These are phyloP conservation scores for Tolmerus cingulatus DNA, from an alignment of 2,888 invertebrate species.

Conservation along the genomic window DNA sequence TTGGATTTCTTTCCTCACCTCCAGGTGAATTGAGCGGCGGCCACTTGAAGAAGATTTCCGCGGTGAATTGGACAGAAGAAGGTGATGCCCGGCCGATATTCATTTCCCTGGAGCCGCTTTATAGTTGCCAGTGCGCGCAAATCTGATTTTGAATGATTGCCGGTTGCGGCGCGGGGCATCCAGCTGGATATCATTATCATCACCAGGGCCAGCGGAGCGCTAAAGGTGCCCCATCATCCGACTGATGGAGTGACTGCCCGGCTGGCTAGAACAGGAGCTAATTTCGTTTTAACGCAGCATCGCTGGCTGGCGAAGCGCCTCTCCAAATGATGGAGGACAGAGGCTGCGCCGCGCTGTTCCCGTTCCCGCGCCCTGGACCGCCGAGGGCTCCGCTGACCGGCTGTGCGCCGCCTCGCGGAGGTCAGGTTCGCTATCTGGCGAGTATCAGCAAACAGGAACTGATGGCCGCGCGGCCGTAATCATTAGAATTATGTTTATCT, in stretches of 20 bases:
- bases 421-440: background rate
- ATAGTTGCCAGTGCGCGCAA: background rate
- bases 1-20: conserved; percentile 37
- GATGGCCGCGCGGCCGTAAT: conserved; percentile 5
- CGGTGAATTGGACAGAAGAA: conserved; percentile 15
- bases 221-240: conserved; percentile 9
- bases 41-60: conserved; percentile 22
- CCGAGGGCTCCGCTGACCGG: background rate
- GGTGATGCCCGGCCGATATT: background rate
- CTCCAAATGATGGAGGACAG: background rate
- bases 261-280: conserved; percentile 25
- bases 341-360: background rate
- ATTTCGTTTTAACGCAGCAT: background rate
- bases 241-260: background rate
- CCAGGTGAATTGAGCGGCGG: conserved; percentile 5
- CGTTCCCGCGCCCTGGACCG: no score
- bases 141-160: conserved; percentile 38
- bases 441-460: conserved; percentile 2
- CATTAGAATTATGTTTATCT: conserved; percentile 26
- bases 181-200: background rate
- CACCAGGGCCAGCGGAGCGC: background rate
- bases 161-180: background rate
- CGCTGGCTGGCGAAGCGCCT: background rate
- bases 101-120: conserved; percentile 10
- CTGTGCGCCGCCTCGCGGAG: background rate